These are phyloP conservation scores for Leptestheria dahalacensis DNA, from an alignment of 1,140 invertebrate genomes.

Conservation along the genomic window DNA sequence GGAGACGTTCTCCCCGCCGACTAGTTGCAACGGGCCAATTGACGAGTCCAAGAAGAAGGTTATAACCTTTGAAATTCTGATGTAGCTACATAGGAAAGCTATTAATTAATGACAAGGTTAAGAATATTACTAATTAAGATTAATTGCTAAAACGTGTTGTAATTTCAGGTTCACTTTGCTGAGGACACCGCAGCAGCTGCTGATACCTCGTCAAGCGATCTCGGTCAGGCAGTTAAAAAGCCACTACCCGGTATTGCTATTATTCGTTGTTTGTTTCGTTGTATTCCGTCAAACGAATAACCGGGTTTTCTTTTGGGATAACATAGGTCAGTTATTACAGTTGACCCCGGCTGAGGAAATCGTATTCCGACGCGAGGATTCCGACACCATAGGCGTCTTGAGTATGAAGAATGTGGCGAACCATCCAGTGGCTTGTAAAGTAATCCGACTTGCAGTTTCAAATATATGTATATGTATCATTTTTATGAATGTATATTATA, in stretches of 20 bases:
- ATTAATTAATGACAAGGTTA: no score
- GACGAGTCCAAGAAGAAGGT: constrained; percentile 36
- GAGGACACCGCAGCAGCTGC: constrained; percentile 8
- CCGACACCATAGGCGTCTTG: constrained; percentile 45
- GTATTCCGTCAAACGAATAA: not conserved
- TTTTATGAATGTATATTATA: no score
- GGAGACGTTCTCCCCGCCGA: constrained; percentile 28
- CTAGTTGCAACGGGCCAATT: constrained; percentile 22
- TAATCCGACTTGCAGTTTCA: no score
- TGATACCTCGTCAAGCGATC: not conserved
- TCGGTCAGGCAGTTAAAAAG: constrained; percentile 4
- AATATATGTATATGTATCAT: no score
- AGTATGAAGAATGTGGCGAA: constrained; percentile 48
- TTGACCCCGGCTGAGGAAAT: constrained; percentile 42
- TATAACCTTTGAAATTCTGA: not conserved
- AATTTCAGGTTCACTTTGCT: constrained; percentile 13
- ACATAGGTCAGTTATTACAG: constrained; percentile 17
- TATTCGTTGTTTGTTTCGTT: constrained; percentile 11
- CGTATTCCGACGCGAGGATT: constrained; percentile 42
- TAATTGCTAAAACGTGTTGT: no score
- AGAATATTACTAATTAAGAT: no score
- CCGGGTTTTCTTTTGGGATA: not conserved
- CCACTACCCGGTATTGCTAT: constrained; percentile 8
- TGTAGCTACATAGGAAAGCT: not conserved
- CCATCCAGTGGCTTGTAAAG: constrained; percentile 55